These are phyloP conservation scores for Montipora efflorescens DNA, from an alignment of 64 coral and sea anemone species.

Conservation along the genomic window DNA sequence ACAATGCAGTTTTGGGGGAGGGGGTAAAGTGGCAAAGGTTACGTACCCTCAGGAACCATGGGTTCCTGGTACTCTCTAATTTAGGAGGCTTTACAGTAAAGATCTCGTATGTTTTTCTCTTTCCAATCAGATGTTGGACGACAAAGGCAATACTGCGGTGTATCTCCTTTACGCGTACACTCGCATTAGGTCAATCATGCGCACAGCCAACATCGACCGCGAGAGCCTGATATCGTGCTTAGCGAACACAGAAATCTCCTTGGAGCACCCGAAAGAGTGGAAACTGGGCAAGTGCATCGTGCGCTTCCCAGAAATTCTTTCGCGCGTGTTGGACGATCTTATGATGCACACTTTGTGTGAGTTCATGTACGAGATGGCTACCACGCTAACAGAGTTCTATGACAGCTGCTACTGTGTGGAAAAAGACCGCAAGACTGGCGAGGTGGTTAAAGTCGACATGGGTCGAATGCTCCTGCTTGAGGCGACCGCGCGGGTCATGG, in stretches of 20 bases:
- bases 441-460: conserved; percentile 82
- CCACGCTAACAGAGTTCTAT: conserved; percentile 96
- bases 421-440: conserved; percentile 91
- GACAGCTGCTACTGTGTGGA: conserved; percentile 99
- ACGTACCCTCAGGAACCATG: no score
- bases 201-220: conserved; percentile 83
- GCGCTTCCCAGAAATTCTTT: conserved; percentile 91
- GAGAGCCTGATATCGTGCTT: conserved; percentile 75
- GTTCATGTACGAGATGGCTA: conserved; percentile 96
- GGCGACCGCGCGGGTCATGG: conserved; percentile 95
- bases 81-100: no score
- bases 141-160: conserved; percentile 97
- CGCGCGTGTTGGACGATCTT: conserved; percentile 90
- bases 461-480: conserved; percentile 87
- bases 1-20: no score
- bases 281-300: conserved; percentile 97
- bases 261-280: conserved; percentile 95
- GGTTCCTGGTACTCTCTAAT: no score
- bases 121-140: conserved; percentile 89
- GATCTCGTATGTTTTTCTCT: not conserved
- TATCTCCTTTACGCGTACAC: conserved; percentile 96
- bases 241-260: conserved; percentile 71
- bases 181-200: conserved; percentile 97
- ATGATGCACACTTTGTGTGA: conserved; percentile 93
- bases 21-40: no score